These are phyloP conservation scores for Ernsta delagoae DNA, from an alignment of 2,888 invertebrate genomes.

Conservation along the genomic window DNA sequence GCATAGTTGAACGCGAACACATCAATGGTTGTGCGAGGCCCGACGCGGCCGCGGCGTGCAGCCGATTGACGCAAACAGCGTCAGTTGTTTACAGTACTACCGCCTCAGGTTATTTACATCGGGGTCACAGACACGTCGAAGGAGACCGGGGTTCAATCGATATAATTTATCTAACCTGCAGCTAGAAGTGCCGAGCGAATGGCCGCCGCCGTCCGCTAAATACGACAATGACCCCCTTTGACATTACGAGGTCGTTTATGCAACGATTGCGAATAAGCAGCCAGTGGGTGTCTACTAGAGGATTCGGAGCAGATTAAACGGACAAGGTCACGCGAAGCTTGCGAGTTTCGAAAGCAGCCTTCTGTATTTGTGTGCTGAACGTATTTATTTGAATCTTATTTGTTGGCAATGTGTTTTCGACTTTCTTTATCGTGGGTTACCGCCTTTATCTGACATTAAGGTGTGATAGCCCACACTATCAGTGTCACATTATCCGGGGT, in stretches of 20 bases:
- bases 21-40: conserved; percentile 53
- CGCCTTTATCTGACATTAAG: conserved; percentile 64
- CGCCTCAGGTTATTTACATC: conserved; percentile 83
- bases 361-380: conserved; percentile 38
- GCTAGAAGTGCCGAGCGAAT: conserved; percentile 40
- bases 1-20: conserved; percentile 39
- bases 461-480: conserved; percentile 65
- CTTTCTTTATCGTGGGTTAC: conserved; percentile 59
- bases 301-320: conserved; percentile 63
- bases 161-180: conserved; percentile 45
- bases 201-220: conserved; percentile 57
- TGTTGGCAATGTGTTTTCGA: conserved; percentile 50
- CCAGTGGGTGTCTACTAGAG: conserved; percentile 68
- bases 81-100: conserved; percentile 79
- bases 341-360: conserved; percentile 42
- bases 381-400: conserved; percentile 45
- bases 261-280: conserved; percentile 69
- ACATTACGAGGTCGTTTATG: conserved; percentile 79
- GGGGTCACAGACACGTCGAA: conserved; percentile 83
- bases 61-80: conserved; percentile 78
- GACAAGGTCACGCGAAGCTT: conserved; percentile 60
- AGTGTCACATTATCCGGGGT: conserved; percentile 66
- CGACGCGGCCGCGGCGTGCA: conserved; percentile 47
- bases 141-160: conserved; percentile 67
- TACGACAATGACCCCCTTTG: conserved; percentile 81